A percentile compares a stretch with the other conserved stretches of the same genome.
Evolutionary conservation across 2,113 vertebrate genomes (phyloP).

Genomic region (Engystomops pustulosus): DNA sequence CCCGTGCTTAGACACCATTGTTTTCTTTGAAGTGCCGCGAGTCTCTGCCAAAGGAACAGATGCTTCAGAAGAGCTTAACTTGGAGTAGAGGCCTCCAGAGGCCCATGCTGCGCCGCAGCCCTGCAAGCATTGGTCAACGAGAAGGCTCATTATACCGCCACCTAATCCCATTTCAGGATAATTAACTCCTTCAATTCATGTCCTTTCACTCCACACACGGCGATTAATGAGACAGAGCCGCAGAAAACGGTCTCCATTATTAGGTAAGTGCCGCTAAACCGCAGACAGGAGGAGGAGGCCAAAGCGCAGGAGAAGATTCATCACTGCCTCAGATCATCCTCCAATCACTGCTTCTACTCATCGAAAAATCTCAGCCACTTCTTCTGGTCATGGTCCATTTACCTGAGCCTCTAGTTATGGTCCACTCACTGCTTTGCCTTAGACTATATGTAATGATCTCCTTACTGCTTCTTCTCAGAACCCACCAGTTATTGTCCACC

Average conservation of each 20-base stretch:
- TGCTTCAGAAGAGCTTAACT: conserved; percentile 50
- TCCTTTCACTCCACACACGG: not conserved
- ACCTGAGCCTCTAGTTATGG: not conserved
- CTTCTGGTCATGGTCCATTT: not conserved
- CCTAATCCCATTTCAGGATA: conserved; percentile 38
- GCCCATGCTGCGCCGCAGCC: not conserved
- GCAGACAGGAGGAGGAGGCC: not conserved
- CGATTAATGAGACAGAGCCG: not conserved
- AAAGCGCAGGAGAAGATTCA: not conserved
- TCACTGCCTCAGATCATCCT: not conserved
- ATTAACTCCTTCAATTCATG: conserved; percentile 45
- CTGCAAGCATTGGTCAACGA: conserved; percentile 42
- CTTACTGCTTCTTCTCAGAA: not conserved
- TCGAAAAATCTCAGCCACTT: not conserved
- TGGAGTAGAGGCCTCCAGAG: conserved; percentile 21
- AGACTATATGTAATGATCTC: not conserved
- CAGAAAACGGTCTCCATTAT: not conserved
- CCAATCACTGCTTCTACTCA: too few relatives aligned
- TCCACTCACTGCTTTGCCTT: not conserved
- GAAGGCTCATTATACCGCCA: conserved; percentile 34
- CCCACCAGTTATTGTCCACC: too few relatives aligned
- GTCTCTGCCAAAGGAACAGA: conserved; percentile 53
- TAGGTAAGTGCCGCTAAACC: conserved; percentile 8
- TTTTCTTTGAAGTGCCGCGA: not conserved
- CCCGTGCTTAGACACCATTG: conserved; percentile 8